Evolutionary conservation across 1,140 invertebrate genomes (phyloP).

Genomic region (Dendroctonus ponderosae): DNA sequence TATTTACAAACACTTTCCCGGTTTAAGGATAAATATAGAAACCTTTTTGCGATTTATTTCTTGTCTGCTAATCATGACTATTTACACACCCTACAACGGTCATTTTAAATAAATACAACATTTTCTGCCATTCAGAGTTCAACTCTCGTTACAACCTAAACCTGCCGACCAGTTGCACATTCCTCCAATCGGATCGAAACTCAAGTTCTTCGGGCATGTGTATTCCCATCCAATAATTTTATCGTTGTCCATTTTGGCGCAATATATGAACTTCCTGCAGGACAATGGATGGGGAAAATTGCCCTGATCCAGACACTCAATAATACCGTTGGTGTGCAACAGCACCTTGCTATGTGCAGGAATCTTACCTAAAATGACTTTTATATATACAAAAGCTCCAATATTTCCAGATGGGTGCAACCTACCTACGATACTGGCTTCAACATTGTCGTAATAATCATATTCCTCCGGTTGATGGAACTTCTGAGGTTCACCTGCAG

Average conservation of each 20-base stretch:
- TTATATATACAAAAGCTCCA: not conserved
- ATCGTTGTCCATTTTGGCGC: conserved; percentile 75
- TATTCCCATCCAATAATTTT: conserved; percentile 80
- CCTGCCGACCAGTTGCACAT: conserved; percentile 86
- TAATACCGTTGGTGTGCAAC: conserved; percentile 60
- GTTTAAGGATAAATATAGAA: too few species aligned
- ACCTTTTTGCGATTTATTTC: too few species aligned
- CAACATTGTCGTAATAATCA: conserved; percentile 63
- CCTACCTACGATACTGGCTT: conserved; percentile 21
- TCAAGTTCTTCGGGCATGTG: conserved; percentile 77
- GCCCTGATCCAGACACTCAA: conserved; percentile 81
- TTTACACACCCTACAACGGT: too few species aligned
- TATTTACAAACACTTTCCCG: too few species aligned
- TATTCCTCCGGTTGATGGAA: conserved; percentile 48
- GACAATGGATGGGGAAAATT: conserved; percentile 85
- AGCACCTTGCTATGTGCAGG: conserved; percentile 48
- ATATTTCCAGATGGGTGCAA: not conserved
- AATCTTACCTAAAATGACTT: conserved; percentile 46
- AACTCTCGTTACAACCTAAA: conserved; percentile 62
- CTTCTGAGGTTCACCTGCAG: conserved; percentile 19
- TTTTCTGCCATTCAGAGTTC: not conserved
- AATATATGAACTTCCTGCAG: conserved; percentile 86
- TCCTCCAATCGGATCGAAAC: conserved; percentile 83
- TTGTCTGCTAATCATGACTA: too few species aligned
- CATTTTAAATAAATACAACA: too few species aligned